phyloP scores from a whole-genome alignment of 2,888 invertebrate genomes.

The Ophioninae sp. region DNA sequence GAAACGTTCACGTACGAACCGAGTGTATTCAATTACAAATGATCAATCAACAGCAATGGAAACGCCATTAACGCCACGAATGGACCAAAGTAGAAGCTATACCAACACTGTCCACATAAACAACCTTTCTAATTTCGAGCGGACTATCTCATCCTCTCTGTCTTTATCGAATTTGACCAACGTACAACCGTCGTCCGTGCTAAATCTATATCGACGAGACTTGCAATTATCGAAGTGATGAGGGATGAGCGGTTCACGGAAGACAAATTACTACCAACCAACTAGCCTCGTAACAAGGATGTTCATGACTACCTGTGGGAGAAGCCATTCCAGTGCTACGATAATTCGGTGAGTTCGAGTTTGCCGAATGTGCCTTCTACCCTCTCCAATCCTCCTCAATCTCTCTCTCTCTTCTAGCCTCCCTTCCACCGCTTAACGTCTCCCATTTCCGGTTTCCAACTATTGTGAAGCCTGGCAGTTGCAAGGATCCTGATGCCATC shows the following conservation, averaged over 20 bases:
- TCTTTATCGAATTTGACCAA: too few species aligned
- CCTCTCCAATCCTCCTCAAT: background rate
- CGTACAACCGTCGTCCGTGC: too few species aligned
- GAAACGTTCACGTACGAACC: constrained; percentile 44
- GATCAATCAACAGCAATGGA: constrained; percentile 56
- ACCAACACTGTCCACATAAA: constrained; percentile 42
- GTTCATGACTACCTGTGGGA: constrained; percentile 39
- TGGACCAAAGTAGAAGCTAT: constrained; percentile 33
- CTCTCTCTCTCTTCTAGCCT: constrained; percentile 7
- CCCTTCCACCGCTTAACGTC: constrained; percentile 7
- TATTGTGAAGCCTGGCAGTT: constrained; percentile 11
- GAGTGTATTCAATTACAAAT: constrained; percentile 59
- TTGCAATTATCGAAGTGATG: constrained; percentile 56
- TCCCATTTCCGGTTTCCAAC: constrained; percentile 2
- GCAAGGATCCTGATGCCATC: background rate
- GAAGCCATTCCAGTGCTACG: constrained; percentile 22
- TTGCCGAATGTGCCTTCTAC: constrained; percentile 32
- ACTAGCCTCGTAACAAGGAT: constrained; percentile 47
- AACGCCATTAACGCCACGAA: constrained; percentile 51
- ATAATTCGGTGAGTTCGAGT: constrained; percentile 54
- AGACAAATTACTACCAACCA: constrained; percentile 55
- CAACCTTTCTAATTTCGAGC: constrained; percentile 42
- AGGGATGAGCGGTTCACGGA: constrained; percentile 59
- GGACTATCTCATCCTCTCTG: background rate
- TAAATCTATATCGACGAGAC: constrained; percentile 37